phyloP scores from a whole-genome alignment of 30 jellyfish, hydroid and myxozoan species.

The Sanderia malayensis region DNA sequence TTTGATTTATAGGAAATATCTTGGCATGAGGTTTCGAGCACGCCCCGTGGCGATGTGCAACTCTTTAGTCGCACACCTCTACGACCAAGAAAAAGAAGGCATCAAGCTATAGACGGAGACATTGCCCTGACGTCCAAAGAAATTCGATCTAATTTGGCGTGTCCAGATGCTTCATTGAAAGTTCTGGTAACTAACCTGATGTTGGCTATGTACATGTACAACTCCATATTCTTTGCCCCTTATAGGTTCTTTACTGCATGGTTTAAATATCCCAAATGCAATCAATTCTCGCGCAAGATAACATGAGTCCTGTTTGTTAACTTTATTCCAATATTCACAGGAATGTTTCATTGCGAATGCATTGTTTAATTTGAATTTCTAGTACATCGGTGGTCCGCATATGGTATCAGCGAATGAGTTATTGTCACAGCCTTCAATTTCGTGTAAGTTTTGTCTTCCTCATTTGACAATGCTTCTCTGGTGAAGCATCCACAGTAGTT shows the following conservation, averaged over 20 bases:
- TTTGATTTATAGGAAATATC: slow-evolving; percentile 10
- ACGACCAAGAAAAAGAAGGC: slow-evolving; percentile 33
- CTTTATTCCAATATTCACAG: too few relatives aligned
- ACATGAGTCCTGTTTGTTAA: too few relatives aligned
- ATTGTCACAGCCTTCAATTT: slow-evolving; percentile 8
- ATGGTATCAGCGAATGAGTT: slow-evolving; percentile 17
- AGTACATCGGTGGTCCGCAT: slow-evolving; percentile 19
- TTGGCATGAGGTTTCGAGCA: slow-evolving; percentile 7
- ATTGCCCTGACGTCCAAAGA: slow-evolving; percentile 25
- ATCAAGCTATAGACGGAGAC: slow-evolving; percentile 22
- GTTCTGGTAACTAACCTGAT: too few relatives aligned
- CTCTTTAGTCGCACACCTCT: slow-evolving; percentile 7
- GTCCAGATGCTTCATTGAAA: too few relatives aligned
- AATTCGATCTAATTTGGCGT: slow-evolving; percentile 30
- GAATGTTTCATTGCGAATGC: too few relatives aligned
- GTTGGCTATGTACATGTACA: too few relatives aligned
- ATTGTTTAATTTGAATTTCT: background rate
- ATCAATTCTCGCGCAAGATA: too few relatives aligned
- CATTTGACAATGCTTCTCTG: too few relatives aligned
- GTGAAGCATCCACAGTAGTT: too few relatives aligned
- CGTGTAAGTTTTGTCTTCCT: slow-evolving; percentile 33
- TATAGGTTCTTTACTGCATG: too few relatives aligned
- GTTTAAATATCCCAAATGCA: too few relatives aligned
- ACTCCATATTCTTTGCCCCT: too few relatives aligned
- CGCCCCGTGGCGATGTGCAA: background rate